Percentiles rank a stretch among this genome's conserved stretches.
Evolutionary conservation across 92 coral and sea anemone species (phyloP).

Genomic region (Phenganax stokvisi): DNA sequence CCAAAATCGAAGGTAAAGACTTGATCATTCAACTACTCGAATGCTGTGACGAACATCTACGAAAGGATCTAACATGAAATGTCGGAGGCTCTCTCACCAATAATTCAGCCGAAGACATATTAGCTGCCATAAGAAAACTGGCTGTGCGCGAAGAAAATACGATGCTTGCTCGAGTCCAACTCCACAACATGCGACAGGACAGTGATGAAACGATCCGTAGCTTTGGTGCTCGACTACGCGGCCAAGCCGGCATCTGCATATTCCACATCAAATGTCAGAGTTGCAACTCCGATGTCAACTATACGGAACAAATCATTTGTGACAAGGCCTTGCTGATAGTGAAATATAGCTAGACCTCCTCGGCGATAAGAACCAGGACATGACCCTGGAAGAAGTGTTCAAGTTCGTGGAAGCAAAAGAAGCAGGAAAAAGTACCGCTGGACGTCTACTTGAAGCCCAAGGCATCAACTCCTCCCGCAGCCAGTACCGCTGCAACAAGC

Average conservation of each 20-base stretch:
- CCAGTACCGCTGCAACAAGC: slow-evolving; percentile 45
- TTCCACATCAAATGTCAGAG: slow-evolving; percentile 34
- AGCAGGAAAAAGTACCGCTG: slow-evolving; percentile 49
- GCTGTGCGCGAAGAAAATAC: no score
- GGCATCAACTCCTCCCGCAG: slow-evolving; percentile 53
- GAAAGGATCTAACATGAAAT: no score
- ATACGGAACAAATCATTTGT: slow-evolving; percentile 42
- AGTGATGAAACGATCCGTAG: neutral
- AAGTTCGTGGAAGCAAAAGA: slow-evolving; percentile 3
- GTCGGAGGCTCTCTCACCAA: no score
- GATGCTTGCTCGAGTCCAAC: neutral
- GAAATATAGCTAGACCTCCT: neutral
- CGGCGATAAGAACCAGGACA: slow-evolving; percentile 11
- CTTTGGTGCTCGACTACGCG: no score
- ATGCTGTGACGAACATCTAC: neutral
- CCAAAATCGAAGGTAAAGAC: neutral
- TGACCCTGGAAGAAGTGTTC: slow-evolving; percentile 36
- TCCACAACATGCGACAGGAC: neutral
- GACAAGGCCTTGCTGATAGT: no score
- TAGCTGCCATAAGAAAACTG: no score
- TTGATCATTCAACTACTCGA: neutral
- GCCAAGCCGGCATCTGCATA: slow-evolving; percentile 44
- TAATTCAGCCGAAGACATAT: no score
- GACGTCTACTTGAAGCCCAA: slow-evolving; percentile 46
- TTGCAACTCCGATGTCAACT: slow-evolving; percentile 41